phyloP scores from a whole-genome alignment of 2,797 vertebrate species.

The Bufotes viridis region DNA sequence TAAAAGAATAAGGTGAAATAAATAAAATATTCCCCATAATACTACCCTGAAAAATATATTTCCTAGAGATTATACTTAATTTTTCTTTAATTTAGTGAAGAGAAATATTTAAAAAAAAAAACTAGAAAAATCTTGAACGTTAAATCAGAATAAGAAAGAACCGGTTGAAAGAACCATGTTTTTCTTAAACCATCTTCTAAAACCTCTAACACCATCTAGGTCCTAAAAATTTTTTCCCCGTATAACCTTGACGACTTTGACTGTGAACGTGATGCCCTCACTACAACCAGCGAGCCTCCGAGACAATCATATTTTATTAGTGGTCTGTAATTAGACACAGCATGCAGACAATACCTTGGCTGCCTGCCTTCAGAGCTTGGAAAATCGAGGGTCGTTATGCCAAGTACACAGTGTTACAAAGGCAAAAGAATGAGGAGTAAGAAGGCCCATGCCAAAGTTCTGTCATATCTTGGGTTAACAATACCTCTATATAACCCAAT shows the following conservation, averaged over 20 bases:
- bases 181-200: background rate
- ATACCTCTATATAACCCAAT: conserved; percentile 63
- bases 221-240: conserved; percentile 18
- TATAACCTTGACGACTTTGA: background rate
- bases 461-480: conserved; percentile 67
- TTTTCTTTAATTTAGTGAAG: background rate
- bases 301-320: conserved; percentile 65
- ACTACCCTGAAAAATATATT: no score
- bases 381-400: conserved; percentile 65
- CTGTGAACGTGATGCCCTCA: conserved; percentile 32
- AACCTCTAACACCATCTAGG: background rate
- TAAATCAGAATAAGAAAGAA: background rate
- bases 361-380: conserved; percentile 66
- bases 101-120: background rate
- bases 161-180: background rate
- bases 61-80: no score
- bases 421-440: conserved; percentile 65
- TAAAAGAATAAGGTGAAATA: background rate
- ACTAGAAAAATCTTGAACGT: background rate
- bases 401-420: conserved; percentile 70
- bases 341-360: conserved; percentile 66
- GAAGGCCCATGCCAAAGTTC: conserved; percentile 66
- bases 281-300: conserved; percentile 49
- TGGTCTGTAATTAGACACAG: conserved; percentile 61
- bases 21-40: background rate